Conservation (phyloP, 1,140 invertebrate genomes). For the Aphelenchoides besseyi region DNA sequence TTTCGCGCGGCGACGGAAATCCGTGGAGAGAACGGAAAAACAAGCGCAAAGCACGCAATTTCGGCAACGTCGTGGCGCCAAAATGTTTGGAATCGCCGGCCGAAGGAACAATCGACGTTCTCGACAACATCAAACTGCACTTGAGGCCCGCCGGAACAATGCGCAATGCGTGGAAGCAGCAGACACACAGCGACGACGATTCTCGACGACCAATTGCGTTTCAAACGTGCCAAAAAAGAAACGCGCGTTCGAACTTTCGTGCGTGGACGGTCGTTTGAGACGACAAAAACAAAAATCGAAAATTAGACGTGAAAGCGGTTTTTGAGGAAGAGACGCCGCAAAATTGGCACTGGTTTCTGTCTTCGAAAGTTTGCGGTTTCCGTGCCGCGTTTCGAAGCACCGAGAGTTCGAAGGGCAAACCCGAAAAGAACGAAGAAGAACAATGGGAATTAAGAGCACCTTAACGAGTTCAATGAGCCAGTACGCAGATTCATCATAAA, state of each 20-base stretch:
- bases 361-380: neutral
- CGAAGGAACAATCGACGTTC: no score
- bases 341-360: neutral
- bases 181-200: neutral
- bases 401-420: neutral
- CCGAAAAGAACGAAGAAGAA: neutral
- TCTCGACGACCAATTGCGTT: neutral
- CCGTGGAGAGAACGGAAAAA: no score
- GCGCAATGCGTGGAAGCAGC: neutral
- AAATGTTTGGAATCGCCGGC: no score
- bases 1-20: no score
- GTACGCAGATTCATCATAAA: no score
- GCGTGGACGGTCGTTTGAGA: neutral
- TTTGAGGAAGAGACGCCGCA: neutral
- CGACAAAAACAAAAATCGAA: neutral
- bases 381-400: neutral
- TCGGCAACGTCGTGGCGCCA: no score
- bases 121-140: neutral
- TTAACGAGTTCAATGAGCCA: no score
- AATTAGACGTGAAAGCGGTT: slow-evolving; percentile 5
- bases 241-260: neutral
- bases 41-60: no score
- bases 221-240: neutral
- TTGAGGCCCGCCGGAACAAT: neutral
- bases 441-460: no score